Evolutionary conservation across 1,140 invertebrate genomes (phyloP), one percentile per base, ranked within the genome.

Genomic region (Bombus picipes): DNA sequence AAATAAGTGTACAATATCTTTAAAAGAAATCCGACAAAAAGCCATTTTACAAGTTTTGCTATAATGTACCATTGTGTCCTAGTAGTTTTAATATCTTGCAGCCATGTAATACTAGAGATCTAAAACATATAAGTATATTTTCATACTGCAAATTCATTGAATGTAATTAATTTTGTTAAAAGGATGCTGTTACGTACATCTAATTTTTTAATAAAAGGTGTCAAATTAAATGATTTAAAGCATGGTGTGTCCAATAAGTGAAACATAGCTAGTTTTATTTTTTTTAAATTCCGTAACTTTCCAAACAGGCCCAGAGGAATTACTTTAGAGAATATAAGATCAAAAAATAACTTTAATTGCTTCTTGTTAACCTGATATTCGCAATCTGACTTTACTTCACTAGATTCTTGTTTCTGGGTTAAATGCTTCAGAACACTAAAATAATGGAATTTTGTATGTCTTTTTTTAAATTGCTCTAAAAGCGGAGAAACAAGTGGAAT

Each of bases 241-340:
- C 65, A 37, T 34, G 81, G 74, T 68, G 0, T 32, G 22, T 34
- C 32, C 10, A 83, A 32, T 34, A 83, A 8, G 0, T 57, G 6
- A 13, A 18, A 70, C 22, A 57, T 53, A 34, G 43, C 34, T 68
- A 32, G 77, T 18, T 78, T 83, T n/a, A 78, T 53, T 9, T 78
- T 83, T 70, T 77, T 13, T 57, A 22, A 78, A 66, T 83, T 70
- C 28, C 3, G 32, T 28, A 83, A 76, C 4, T 76, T 83, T 53
- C 81, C 81, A 83, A 83, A 83, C 18, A 83, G 18, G 1, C n/a
- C 15, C 0, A 76, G 1, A 22, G 81, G 81, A 70, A 83, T 47
- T 70, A 83, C 37, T 34, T 83, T 83, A 57, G 65, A 3, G 41
- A 78, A 57, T 78, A 83, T 43, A 57, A 78, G 43, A 53, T 83